Percentiles rank a stretch among this genome's conserved stretches.
phyloP scores from a whole-genome alignment of 2,113 vertebrate genomes.

The Carassius gibelio region DNA sequence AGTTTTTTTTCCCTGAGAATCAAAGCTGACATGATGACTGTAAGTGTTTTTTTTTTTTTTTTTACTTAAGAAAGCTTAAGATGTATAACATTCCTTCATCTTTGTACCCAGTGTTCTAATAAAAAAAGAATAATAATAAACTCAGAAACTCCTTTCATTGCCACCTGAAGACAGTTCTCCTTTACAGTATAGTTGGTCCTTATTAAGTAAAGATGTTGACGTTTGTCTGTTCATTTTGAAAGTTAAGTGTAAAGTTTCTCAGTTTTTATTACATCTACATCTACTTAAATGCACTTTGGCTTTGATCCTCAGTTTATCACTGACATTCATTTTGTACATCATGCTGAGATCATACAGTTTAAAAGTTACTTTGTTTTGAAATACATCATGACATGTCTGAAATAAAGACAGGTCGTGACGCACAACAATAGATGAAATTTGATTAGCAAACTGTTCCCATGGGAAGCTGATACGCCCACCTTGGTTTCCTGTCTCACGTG shows the following conservation, averaged over 20 bases:
- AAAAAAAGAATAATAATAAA: constrained; percentile 27
- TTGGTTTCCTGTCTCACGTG: constrained; percentile 20
- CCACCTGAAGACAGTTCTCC: not conserved
- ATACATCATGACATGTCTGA: not conserved
- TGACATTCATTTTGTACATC: not conserved
- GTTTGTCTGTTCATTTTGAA: not conserved
- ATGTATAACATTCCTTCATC: constrained; percentile 31
- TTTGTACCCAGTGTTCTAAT: constrained; percentile 8
- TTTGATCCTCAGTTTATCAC: not conserved
- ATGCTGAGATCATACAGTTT: not conserved
- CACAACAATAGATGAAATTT: constrained; percentile 46
- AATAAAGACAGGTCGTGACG: not conserved
- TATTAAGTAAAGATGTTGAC: too few species aligned
- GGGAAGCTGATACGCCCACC: not conserved
- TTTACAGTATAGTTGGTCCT: not conserved
- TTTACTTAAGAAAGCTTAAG: not conserved
- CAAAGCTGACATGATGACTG: constrained; percentile 22
- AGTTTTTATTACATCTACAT: not conserved
- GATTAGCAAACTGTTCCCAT: constrained; percentile 21
- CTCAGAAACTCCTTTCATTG: not conserved
- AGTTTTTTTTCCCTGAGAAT: constrained; percentile 11
- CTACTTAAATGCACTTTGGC: not conserved
- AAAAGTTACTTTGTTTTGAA: not conserved
- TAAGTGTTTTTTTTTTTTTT: constrained; percentile 27
- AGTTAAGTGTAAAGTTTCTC: not conserved